phyloP scores from a whole-genome alignment of 2,888 invertebrate species.

The Stratiomys singularior region DNA sequence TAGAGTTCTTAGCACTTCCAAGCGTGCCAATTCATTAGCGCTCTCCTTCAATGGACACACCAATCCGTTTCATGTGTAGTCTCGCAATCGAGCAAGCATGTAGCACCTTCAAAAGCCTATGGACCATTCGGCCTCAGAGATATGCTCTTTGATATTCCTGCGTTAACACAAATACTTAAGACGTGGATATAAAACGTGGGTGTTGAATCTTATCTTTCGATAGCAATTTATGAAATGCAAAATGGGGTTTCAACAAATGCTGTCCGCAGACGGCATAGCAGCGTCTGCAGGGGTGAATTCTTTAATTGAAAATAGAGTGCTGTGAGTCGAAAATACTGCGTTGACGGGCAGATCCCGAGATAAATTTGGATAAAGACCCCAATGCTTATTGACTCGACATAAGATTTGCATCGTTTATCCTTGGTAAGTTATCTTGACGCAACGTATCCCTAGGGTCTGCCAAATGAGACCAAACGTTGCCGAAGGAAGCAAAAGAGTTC shows the following conservation, averaged over 20 bases:
- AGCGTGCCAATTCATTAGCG: slow-evolving; percentile 34
- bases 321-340: too few relatives aligned
- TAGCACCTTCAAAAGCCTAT: slow-evolving; percentile 7
- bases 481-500: too few relatives aligned
- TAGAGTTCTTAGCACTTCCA: slow-evolving; percentile 38
- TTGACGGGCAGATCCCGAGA: too few relatives aligned
- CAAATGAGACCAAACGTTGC: too few relatives aligned
- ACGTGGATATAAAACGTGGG: neutral
- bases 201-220: slow-evolving; percentile 16
- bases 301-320: too few relatives aligned
- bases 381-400: too few relatives aligned
- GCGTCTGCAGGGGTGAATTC: too few relatives aligned
- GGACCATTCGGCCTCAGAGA: neutral
- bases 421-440: too few relatives aligned
- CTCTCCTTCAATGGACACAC: neutral
- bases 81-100: neutral
- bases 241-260: neutral
- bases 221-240: neutral
- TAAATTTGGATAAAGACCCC: too few relatives aligned
- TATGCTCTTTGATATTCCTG: neutral
- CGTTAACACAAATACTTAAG: neutral
- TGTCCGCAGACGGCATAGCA: too few relatives aligned
- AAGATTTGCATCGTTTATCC: too few relatives aligned
- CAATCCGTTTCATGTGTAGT: neutral
- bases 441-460: too few relatives aligned